Evolutionary conservation across 2,888 invertebrate genomes (phyloP).

Genomic region (Formica aserva): DNA sequence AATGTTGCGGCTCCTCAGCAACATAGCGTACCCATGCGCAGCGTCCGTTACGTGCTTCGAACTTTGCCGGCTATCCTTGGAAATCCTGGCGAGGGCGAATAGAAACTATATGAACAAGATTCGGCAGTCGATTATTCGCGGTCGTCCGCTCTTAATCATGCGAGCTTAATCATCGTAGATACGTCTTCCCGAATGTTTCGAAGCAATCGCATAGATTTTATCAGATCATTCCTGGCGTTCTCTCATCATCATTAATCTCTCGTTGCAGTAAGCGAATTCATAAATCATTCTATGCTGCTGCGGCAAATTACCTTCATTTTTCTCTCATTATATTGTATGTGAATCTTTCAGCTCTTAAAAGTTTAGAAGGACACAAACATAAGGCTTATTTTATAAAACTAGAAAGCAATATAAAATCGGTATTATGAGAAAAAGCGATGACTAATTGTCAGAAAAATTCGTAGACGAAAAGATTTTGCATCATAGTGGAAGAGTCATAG

Average conservation of each 20-base stretch:
- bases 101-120: slow-evolving; percentile 1
- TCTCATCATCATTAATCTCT: slow-evolving; percentile 35
- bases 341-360: background rate
- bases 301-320: background rate
- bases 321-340: background rate
- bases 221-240: slow-evolving; percentile 9
- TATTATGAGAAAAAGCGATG: background rate
- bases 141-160: slow-evolving; percentile 26
- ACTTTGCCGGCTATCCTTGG: slow-evolving; percentile 52
- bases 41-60: slow-evolving; percentile 40
- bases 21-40: background rate
- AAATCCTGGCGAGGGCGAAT: slow-evolving; percentile 13
- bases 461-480: background rate
- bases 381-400: background rate
- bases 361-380: background rate
- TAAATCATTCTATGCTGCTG: background rate
- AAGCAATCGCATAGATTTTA: slow-evolving; percentile 12
- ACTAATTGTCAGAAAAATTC: background rate
- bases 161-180: slow-evolving; percentile 10
- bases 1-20: slow-evolving; percentile 20
- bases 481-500: background rate
- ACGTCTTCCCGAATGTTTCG: slow-evolving; percentile 17
- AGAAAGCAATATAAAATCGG: background rate
- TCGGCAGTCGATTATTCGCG: slow-evolving; percentile 18
- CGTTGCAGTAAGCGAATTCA: background rate